Conservation (phyloP, 2,797 vertebrate species). For the Galagoides demidoff region DNA sequence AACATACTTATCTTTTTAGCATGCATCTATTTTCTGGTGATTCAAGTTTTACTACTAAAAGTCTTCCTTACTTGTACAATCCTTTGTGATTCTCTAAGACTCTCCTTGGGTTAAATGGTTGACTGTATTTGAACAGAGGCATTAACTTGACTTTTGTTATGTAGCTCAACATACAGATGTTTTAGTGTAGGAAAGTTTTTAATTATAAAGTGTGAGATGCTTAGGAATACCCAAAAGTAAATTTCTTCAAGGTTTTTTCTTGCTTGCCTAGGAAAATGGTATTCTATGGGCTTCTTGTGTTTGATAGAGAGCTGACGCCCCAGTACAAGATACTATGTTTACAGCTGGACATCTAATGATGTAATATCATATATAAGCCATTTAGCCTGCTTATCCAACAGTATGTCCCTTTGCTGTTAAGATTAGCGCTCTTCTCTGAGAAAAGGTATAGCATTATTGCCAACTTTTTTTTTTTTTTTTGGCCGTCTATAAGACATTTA, state of each 20-base stretch:
- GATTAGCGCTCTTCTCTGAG: neutral
- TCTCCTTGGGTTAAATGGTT: neutral
- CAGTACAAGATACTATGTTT: neutral
- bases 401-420: neutral
- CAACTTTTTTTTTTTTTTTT: too few species aligned
- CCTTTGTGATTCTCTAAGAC: neutral
- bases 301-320: slow-evolving; percentile 1
- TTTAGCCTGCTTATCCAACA: neutral
- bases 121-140: neutral
- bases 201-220: neutral
- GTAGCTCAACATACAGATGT: neutral
- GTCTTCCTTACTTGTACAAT: neutral
- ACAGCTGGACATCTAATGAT: neutral
- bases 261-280: slow-evolving; percentile 11
- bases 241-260: slow-evolving; percentile 43
- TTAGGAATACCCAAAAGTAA: neutral
- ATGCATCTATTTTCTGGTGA: neutral
- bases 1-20: slow-evolving; percentile 19
- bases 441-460: neutral
- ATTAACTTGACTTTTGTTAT: neutral
- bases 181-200: slow-evolving; percentile 1
- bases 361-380: neutral
- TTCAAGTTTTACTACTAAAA: slow-evolving; percentile 22
- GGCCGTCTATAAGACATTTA: too few species aligned
- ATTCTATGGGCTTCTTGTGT: neutral